phyloP scores from a whole-genome alignment of 2,797 vertebrate species.

The Lateolabrax maculatus region DNA sequence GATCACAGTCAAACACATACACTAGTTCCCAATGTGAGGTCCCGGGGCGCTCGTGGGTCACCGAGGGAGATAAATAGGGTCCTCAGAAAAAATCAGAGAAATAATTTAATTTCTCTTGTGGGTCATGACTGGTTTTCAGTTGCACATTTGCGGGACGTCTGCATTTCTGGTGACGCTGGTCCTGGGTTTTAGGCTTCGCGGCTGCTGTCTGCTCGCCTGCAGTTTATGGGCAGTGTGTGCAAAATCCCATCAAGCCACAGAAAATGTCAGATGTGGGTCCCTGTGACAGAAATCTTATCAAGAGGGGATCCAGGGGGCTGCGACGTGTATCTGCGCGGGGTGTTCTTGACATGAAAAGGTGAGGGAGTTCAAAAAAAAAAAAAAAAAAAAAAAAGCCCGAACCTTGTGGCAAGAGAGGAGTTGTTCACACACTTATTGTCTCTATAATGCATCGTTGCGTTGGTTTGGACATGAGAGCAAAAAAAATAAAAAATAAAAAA shows the following conservation, averaged over 20 bases:
- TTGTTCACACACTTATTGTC: conserved; percentile 10
- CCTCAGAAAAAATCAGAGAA: conserved; percentile 63
- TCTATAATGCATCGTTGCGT: neutral
- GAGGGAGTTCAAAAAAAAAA: conserved; percentile 23
- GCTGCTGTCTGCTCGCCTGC: conserved; percentile 36
- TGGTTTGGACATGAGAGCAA: neutral
- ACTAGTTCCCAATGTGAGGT: conserved; percentile 55
- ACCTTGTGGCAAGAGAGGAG: conserved; percentile 8
- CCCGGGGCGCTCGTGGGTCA: conserved; percentile 61
- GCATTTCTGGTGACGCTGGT: conserved; percentile 37
- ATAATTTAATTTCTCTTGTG: conserved; percentile 64
- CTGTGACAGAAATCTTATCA: conserved; percentile 57
- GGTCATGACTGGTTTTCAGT: conserved; percentile 42
- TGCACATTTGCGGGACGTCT: conserved; percentile 59
- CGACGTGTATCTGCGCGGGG: conserved; percentile 27
- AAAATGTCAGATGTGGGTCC: conserved; percentile 61
- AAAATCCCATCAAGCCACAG: conserved; percentile 49
- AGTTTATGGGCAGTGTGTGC: conserved; percentile 30
- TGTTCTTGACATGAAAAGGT: conserved; percentile 51
- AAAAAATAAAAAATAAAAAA: too few relatives aligned
- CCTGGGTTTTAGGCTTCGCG: conserved; percentile 31
- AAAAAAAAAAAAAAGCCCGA: conserved; percentile 19
- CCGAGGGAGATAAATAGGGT: conserved; percentile 50
- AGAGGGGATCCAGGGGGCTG: conserved; percentile 35
- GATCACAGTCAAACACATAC: conserved; percentile 63